Evolutionary conservation across 2,113 vertebrate species (phyloP).

Genomic region (Cacatua alba): DNA sequence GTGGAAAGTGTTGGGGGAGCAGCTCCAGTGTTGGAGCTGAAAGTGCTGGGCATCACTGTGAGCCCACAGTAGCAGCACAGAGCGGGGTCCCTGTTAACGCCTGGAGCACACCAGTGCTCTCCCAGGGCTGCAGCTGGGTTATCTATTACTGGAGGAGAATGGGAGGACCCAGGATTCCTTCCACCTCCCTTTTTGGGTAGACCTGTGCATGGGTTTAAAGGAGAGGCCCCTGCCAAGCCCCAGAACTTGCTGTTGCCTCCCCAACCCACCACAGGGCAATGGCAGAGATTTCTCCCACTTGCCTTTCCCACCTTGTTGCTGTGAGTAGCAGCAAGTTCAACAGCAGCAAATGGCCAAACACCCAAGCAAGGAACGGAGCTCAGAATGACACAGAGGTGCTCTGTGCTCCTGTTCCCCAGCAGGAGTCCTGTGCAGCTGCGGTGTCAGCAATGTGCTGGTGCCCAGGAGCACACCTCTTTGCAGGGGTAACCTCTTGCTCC

Average conservation of each 20-base stretch:
- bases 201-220: background rate
- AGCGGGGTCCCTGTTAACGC: background rate
- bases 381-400: background rate
- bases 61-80: accelerated
- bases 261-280: accelerated
- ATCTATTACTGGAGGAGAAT: background rate
- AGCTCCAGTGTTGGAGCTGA: background rate
- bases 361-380: background rate
- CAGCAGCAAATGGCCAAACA: background rate
- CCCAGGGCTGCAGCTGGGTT: background rate
- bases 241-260: background rate
- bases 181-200: background rate
- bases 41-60: background rate
- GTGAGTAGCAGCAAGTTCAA: background rate
- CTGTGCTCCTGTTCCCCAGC: background rate
- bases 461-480: accelerated
- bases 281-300: background rate
- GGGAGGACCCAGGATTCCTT: background rate
- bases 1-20: background rate
- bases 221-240: background rate
- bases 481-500: background rate
- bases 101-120: background rate
- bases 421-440: background rate
- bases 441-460: background rate
- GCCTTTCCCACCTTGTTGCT: background rate